These are phyloP conservation scores for Calidris pugnax DNA, from an alignment of 2,113 vertebrate genomes.

Conservation along the genomic window DNA sequence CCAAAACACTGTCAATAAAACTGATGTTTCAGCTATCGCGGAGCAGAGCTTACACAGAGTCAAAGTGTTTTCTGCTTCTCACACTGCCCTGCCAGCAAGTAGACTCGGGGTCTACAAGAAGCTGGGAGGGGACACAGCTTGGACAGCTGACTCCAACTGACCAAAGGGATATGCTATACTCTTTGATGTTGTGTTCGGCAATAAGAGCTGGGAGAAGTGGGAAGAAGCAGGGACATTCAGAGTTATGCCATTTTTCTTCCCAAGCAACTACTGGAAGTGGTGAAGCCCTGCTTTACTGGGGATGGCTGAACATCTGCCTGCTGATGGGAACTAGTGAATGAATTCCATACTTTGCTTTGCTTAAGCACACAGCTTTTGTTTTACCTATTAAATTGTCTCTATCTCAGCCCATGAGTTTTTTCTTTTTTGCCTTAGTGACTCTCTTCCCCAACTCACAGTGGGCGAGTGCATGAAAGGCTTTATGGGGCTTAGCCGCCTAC, in stretches of 20 bases:
- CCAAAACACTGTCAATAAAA: not conserved
- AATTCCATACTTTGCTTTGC: not conserved
- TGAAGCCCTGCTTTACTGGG: not conserved
- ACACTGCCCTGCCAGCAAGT: accelerated
- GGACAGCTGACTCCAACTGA: not conserved
- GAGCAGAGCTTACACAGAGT: not conserved
- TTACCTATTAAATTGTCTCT: not conserved
- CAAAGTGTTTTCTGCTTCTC: not conserved
- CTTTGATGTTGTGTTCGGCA: not conserved
- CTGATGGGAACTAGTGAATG: accelerated
- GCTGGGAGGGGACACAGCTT: accelerated
- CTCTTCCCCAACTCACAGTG: not conserved
- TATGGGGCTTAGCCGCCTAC: not conserved
- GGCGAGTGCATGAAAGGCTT: accelerated
- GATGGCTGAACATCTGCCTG: not conserved
- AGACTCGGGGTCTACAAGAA: not conserved
- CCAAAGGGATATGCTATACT: too few relatives aligned
- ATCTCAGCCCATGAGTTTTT: not conserved
- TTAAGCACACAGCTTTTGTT: not conserved
- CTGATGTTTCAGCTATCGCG: not conserved
- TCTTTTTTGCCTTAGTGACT: not conserved
- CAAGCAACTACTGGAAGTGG: not conserved
- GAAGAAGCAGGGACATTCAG: accelerated
- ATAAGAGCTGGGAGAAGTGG: not conserved
- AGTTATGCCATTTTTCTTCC: not conserved